A percentile compares a stretch with the other conserved stretches of the same genome.
Conservation (phyloP, 2,888 invertebrate species). For the Papilio gigon region DNA sequence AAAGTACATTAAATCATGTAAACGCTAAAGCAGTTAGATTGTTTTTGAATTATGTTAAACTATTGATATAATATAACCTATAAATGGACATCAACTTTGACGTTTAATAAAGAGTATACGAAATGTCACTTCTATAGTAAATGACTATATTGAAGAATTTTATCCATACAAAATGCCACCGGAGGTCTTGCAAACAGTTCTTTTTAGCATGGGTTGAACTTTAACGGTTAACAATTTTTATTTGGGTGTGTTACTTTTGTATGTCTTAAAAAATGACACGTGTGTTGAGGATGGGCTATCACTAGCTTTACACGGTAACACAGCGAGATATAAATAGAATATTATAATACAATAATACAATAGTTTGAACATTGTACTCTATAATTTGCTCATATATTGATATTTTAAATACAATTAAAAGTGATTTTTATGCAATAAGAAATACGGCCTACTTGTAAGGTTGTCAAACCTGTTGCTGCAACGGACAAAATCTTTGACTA, state of each 20-base stretch:
- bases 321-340: background rate
- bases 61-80: no score
- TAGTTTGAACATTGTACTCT: background rate
- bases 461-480: background rate
- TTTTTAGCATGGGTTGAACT: no score
- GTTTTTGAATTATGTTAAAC: background rate
- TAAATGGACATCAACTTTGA: no score
- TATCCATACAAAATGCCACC: no score
- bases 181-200: no score
- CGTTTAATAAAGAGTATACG: no score
- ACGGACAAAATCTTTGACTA: background rate
- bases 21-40: background rate
- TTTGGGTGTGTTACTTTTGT: background rate
- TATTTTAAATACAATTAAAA: background rate
- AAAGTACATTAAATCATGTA: constrained; percentile 3
- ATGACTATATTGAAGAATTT: no score
- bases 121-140: no score
- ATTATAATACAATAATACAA: background rate
- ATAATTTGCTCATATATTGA: background rate
- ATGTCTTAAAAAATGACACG: background rate
- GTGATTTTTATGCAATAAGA: background rate
- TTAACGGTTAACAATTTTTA: background rate
- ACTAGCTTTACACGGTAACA: background rate
- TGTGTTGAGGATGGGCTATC: background rate
- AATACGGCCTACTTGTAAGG: background rate